Base-by-base conservation (phyloP, 1,140 invertebrate species). In the Trichogramma pretiosum region DNA sequence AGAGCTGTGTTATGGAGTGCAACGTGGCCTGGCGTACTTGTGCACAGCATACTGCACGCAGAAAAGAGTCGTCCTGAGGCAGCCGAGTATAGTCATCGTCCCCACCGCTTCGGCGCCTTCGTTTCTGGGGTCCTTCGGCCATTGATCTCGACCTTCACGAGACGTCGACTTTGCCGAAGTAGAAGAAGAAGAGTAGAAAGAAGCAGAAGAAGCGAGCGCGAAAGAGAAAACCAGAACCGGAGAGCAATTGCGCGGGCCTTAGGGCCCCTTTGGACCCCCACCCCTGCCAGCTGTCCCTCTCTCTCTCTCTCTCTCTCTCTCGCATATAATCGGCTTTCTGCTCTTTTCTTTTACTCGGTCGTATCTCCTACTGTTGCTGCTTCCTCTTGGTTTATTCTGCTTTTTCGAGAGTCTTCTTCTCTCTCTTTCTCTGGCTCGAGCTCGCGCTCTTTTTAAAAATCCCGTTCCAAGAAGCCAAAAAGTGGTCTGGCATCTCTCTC, bases 61-160 rank as follows among this genome's bases (percentile, higher is more conserved):
- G 34, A 10, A 47, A 43, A 37, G 33, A 48, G 47, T 36, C 39
- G 47, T 45, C 48, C 42, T 38, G n/a, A n/a, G n/a, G n/a, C n/a
- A n/a, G n/a, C n/a, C n/a, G 14, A 16, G 19, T 24, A 11, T 14
- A 8, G 48, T 21, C 37, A 18, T 41, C 37, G 36, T 18, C 43
- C 14, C 28, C 40, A 46, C 42, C 48, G 34, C 41, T 34, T 23
- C 22, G 17, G 14, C 35, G 38, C 49, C 37, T 49, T 42, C 51
- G 47, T 57, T 51, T 53, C 52, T 61, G 59, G 65, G 65, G 65
- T 68, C 66, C 68, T 69, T 67, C 67, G 68, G 68, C 66, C 68
- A 64, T 71, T 70, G 68, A 71, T 71, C 68, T 67, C 67, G 68
- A 71, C 68, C 68, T 71, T 71, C 68, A 67, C 66, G 65, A 67